Evolutionary conservation across 2,797 vertebrate genomes (phyloP), one percentile per base, ranked within the genome.

Genomic region (Cryptoblepharus egeriae): DNA sequence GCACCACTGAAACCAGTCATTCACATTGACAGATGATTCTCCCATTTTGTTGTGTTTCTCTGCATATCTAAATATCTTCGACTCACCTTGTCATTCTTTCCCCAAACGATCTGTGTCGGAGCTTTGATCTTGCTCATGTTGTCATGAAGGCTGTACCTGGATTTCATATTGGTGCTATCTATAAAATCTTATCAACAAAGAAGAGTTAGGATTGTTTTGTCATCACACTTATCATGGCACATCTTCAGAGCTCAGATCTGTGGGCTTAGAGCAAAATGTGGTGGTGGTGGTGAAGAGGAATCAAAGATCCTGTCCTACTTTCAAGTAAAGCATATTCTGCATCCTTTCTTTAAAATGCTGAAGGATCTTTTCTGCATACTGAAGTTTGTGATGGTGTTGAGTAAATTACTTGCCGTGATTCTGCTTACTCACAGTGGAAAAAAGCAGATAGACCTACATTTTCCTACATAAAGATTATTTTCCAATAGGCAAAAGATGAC

Each of bases 81-180:
- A 49, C 37, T 71, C 95, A 99, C 98, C 98, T 97, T 96, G 92
- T 99, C 98, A 58, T 99, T 96, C 78, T 96, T 97, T n/a, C 98
- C 98, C 98, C 98, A 99, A 91, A 99, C 96, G 88, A 99, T 96
- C 89, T 97, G 98, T 0, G 97, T 95, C 0, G 98, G 98, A 0
- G 84, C 94, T 68, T 94, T 96, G 93, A 99, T 98, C 94, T 96
- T 96, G 85, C 93, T 94, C 95, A 99, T 93, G 88, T 96, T 96
- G 81, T 98, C 95, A 9, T 99, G 97, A 73, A 99, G 95, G 2
- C 94, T 95, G 81, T 97, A 93, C 75, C 97, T 96, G 30, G 98
- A 99, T 74, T 96, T 96, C 87, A 98, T 96, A 75, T 79, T 95
- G 0, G 84, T 86, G 0, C 99, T 94, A 92, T 97, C 97, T 94